These are phyloP conservation scores for Fregetta grallaria DNA, from an alignment of 2,113 vertebrate species.

Conservation along the genomic window DNA sequence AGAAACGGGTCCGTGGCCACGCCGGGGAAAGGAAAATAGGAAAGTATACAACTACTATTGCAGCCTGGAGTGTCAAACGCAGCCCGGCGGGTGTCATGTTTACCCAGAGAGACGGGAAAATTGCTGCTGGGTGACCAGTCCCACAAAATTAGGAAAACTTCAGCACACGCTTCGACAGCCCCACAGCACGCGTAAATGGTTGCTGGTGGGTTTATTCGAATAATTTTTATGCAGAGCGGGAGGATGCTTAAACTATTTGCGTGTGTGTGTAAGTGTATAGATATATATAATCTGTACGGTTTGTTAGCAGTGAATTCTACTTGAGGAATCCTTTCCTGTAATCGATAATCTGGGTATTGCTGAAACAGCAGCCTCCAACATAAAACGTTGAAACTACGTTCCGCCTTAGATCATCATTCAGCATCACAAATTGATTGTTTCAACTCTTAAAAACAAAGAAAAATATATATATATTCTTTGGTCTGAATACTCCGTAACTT, in stretches of 20 bases:
- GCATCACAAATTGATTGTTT: constrained; percentile 12
- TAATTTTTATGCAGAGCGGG: neutral
- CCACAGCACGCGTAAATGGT: neutral
- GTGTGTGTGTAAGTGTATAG: neutral
- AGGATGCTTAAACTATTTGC: neutral
- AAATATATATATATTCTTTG: neutral
- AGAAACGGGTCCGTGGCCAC: neutral
- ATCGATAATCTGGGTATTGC: neutral
- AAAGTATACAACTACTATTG: neutral
- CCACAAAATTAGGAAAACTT: neutral
- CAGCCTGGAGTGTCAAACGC: neutral
- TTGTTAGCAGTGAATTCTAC: neutral
- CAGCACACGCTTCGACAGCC: neutral
- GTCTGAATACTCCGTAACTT: neutral
- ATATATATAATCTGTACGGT: neutral
- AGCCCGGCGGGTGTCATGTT: neutral
- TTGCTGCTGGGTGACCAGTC: neutral
- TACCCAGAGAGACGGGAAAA: neutral
- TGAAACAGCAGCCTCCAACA: neutral
- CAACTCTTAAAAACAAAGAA: neutral
- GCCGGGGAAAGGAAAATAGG: neutral
- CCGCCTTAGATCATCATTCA: neutral
- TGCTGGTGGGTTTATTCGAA: neutral
- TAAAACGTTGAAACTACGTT: neutral
- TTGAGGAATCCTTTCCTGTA: neutral